Evolutionary conservation across 1,140 invertebrate genomes (phyloP).

Genomic region (Holcopasites calliopsidis): DNA sequence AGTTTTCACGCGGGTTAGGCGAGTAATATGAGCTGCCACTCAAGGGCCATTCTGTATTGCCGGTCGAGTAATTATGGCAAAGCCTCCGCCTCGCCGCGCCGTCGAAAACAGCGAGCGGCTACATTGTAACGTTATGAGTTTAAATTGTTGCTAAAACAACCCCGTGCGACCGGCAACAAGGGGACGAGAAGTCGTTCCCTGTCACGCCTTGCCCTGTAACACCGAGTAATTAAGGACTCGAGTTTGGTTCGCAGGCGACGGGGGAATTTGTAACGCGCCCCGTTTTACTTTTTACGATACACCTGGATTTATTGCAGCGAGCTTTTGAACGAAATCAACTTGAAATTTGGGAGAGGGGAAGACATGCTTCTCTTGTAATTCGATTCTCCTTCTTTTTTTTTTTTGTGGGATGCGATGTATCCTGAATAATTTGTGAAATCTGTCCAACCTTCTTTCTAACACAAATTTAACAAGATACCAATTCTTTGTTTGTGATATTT

Average conservation of each 20-base stretch:
- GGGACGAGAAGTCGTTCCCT: slow-evolving; percentile 29
- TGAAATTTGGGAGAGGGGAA: no score
- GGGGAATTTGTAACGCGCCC: neutral
- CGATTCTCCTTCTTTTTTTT: no score
- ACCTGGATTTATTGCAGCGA: neutral
- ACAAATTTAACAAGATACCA: no score
- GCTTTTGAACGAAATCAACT: no score
- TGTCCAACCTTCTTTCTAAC: no score
- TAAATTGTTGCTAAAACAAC: slow-evolving; percentile 64
- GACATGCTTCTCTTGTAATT: no score
- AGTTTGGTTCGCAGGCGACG: slow-evolving; percentile 25
- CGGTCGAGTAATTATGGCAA: slow-evolving; percentile 75
- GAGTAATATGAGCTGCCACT: slow-evolving; percentile 78
- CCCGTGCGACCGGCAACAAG: neutral
- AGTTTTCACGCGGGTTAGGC: slow-evolving; percentile 75
- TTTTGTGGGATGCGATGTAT: no score
- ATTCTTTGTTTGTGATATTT: no score
- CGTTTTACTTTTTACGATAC: neutral
- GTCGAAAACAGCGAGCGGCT: slow-evolving; percentile 47
- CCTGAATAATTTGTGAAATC: no score
- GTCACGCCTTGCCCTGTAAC: slow-evolving; percentile 35
- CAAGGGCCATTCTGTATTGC: slow-evolving; percentile 75
- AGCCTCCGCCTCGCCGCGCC: slow-evolving; percentile 43
- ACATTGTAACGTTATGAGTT: slow-evolving; percentile 66
- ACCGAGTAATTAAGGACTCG: slow-evolving; percentile 50